phyloP scores from a whole-genome alignment of 1,140 invertebrate species.

The Pseudomyrmex flavicornis region DNA sequence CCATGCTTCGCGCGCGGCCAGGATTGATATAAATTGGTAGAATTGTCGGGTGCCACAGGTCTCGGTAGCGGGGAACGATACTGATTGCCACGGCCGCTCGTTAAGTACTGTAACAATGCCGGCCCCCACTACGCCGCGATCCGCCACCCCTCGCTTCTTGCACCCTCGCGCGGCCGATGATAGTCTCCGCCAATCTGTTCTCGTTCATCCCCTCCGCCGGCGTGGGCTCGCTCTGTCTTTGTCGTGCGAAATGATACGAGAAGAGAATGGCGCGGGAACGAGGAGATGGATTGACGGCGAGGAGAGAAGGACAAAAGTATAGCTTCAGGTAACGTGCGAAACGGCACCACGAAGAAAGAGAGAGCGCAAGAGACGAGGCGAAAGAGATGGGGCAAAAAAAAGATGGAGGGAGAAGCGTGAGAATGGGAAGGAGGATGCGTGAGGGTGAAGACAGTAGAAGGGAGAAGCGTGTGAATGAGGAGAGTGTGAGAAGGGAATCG shows the following conservation, averaged over 20 bases:
- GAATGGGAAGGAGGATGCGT: constrained; percentile 31
- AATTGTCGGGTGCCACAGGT: constrained; percentile 71
- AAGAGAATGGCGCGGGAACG: constrained; percentile 9
- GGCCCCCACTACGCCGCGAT: constrained; percentile 61
- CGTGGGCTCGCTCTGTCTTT: constrained; percentile 38
- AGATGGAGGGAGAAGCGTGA: constrained; percentile 30
- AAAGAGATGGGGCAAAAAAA: not conserved
- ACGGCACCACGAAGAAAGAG: constrained; percentile 20
- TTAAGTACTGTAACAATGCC: constrained; percentile 75
- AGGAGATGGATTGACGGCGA: constrained; percentile 29
- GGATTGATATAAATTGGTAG: constrained; percentile 83
- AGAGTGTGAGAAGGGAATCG: constrained; percentile 43
- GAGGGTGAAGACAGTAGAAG: constrained; percentile 21
- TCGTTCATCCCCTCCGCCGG: constrained; percentile 51
- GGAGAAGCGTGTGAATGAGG: constrained; percentile 43
- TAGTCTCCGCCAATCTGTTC: constrained; percentile 57
- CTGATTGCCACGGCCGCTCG: constrained; percentile 75
- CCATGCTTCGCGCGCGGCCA: constrained; percentile 69
- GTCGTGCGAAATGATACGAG: constrained; percentile 39
- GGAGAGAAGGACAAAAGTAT: not conserved
- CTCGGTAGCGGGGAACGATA: constrained; percentile 67
- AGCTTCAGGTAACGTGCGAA: constrained; percentile 30
- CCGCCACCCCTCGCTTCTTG: constrained; percentile 34
- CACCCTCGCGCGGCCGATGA: constrained; percentile 37
- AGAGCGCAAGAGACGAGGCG: constrained; percentile 34